Evolutionary conservation across 2,797 vertebrate species (phyloP), one percentile per base, ranked within the genome.

Genomic region (Typhlichthys subterraneus): DNA sequence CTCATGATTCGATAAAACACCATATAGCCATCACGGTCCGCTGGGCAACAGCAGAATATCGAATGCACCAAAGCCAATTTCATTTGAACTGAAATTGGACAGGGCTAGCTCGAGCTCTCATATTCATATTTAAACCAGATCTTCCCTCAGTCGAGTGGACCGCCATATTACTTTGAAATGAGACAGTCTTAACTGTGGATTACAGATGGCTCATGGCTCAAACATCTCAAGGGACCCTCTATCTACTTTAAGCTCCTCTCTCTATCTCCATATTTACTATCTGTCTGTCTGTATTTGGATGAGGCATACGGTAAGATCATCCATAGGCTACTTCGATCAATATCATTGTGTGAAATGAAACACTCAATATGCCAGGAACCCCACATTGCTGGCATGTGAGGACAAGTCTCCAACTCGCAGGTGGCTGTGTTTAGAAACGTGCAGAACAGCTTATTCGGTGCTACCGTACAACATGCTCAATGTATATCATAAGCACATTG

Each of bases 131-230:
- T 70, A 82, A 95, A 96, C 93, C 94, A 94, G 94, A 96, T 95
- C 92, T 92, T 87, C 90, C 91, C 90, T 94, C 91, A 94, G 93
- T 94, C 95, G 95, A 96, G 92, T 91, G 85, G 59, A 50, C 67
- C 73, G 75, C 94, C 88, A 96, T 98, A 94, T 96, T 94, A 95
- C 95, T 96, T 95, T 96, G 94, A 97, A 96, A 98, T 98, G 93
- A 94, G 85, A 58, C 61, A 63, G 72, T 84, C 71, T 9, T 87
- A 75, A 77, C 82, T 38, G 9, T 82, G 88, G 90, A 91, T 90
- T 90, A 91, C 62, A 70, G 78, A 76, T 63, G 73, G 75, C 73
- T 89, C 85, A 86, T 89, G 70, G 69, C 6, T 6, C 65, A 53
- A 76, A 2, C 33, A 38, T 38, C 33, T 38, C 33, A 62, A 61